These are phyloP conservation scores for Scaptodrosophila latifasciaeformis DNA, from an alignment of 2,888 invertebrate species.

Conservation along the genomic window DNA sequence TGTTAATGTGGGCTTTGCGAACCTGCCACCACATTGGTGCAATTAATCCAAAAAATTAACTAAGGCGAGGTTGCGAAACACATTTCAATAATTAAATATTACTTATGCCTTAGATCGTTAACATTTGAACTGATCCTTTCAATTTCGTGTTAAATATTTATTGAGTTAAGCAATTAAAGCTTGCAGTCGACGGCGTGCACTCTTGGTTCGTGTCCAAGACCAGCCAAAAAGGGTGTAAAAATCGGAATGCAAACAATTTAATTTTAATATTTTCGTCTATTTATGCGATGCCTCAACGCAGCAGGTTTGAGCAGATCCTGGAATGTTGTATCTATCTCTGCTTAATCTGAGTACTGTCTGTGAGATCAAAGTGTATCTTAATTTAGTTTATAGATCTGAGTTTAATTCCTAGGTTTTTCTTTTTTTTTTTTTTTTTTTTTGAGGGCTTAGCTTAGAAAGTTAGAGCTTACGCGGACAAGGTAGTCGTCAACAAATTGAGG, in stretches of 20 bases:
- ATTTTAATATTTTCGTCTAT: background rate
- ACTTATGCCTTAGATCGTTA: conserved; percentile 19
- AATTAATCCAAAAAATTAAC: conserved; percentile 40
- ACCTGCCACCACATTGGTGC: conserved; percentile 32
- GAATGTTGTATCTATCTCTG: too few species aligned
- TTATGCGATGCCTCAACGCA: too few species aligned
- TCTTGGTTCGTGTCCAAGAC: conserved; percentile 17
- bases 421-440: conserved; percentile 14
- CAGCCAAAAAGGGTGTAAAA: conserved; percentile 23
- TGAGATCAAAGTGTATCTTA: background rate
- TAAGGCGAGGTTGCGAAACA: conserved; percentile 51
- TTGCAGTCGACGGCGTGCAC: conserved; percentile 40
- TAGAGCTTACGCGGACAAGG: too few species aligned
- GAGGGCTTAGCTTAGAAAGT: too few species aligned
- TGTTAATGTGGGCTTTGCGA: conserved; percentile 26
- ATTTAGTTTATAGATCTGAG: background rate
- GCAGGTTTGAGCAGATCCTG: too few species aligned
- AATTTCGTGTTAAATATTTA: conserved; percentile 24
- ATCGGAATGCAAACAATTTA: conserved; percentile 11
- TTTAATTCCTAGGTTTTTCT: too few species aligned
- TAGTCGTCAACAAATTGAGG: too few species aligned
- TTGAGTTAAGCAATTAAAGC: conserved; percentile 45
- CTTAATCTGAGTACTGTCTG: too few species aligned
- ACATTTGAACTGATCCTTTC: conserved; percentile 9
- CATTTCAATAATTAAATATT: conserved; percentile 24